Conservation (phyloP, 2,888 invertebrate genomes). For the Ferrisia virgata region DNA sequence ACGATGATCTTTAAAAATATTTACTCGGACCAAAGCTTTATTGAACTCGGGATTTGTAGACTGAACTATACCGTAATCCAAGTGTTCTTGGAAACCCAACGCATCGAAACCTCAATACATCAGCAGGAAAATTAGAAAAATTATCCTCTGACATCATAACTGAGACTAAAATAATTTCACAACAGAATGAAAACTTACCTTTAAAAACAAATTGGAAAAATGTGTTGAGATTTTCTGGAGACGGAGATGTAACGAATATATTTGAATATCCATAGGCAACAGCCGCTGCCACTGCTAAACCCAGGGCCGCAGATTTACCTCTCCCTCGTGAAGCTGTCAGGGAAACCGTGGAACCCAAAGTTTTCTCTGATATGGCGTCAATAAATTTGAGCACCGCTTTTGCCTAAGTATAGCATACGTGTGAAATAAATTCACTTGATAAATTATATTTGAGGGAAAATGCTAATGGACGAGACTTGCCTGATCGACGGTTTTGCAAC, state of each 20-base stretch:
- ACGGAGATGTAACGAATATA: slow-evolving; percentile 95
- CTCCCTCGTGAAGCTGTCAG: slow-evolving; percentile 94
- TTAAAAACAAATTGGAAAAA: slow-evolving; percentile 95
- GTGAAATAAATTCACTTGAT: background rate
- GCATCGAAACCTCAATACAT: slow-evolving; percentile 70
- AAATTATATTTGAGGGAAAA: background rate
- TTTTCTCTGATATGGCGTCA: slow-evolving; percentile 91
- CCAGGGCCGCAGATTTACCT: slow-evolving; percentile 96
- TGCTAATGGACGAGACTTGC: slow-evolving; percentile 52
- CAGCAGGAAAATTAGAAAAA: slow-evolving; percentile 23
- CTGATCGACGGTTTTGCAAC: slow-evolving; percentile 91
- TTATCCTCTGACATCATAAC: background rate
- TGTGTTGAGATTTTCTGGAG: slow-evolving; percentile 96
- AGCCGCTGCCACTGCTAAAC: slow-evolving; percentile 84
- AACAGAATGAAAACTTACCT: slow-evolving; percentile 56
- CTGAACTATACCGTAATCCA: slow-evolving; percentile 90
- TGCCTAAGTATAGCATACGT: slow-evolving; percentile 57
- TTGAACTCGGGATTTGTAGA: slow-evolving; percentile 95
- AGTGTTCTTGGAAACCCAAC: slow-evolving; percentile 90
- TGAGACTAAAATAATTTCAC: background rate
- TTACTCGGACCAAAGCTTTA: slow-evolving; percentile 90
- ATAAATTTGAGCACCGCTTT: slow-evolving; percentile 89
- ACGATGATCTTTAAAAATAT: slow-evolving; percentile 82
- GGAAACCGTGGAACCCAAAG: slow-evolving; percentile 81
- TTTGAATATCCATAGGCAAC: slow-evolving; percentile 84